A percentile compares a stretch with the other conserved stretches of the same genome.
These are phyloP conservation scores for Sarotherodon lohbergeri DNA, from an alignment of 2,113 vertebrate genomes.

Conservation along the genomic window DNA sequence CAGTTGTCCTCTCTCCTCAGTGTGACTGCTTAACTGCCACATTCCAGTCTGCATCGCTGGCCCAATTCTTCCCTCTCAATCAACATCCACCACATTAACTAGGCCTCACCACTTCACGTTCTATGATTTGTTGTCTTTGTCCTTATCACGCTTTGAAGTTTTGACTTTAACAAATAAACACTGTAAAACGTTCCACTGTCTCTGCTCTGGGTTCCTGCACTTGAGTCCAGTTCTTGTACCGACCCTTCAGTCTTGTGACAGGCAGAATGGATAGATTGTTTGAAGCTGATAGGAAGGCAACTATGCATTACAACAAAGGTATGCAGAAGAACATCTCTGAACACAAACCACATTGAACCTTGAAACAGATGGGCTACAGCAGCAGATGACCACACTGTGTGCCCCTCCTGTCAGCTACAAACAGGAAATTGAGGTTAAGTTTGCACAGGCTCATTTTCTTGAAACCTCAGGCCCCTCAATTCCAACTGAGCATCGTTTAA, in stretches of 20 bases:
- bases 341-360: background rate
- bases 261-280: background rate
- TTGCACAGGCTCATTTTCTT: background rate
- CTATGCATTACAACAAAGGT: background rate
- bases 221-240: background rate
- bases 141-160: background rate
- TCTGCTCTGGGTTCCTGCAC: no score
- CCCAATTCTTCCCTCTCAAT: background rate
- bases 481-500: background rate
- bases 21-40: background rate
- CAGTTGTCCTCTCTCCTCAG: background rate
- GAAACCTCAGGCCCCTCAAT: background rate
- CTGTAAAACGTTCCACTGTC: no score
- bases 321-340: background rate
- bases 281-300: rapidly evolving
- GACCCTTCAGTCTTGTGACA: rapidly evolving
- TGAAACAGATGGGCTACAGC: background rate
- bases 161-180: no score
- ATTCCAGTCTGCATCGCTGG: background rate
- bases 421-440: rapidly evolving
- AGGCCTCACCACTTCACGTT: background rate
- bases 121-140: background rate
- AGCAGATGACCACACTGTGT: background rate
- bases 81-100: background rate
- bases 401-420: background rate